phyloP scores from a whole-genome alignment of 2,797 vertebrate species.

The Melanotaenia maccullochi region DNA sequence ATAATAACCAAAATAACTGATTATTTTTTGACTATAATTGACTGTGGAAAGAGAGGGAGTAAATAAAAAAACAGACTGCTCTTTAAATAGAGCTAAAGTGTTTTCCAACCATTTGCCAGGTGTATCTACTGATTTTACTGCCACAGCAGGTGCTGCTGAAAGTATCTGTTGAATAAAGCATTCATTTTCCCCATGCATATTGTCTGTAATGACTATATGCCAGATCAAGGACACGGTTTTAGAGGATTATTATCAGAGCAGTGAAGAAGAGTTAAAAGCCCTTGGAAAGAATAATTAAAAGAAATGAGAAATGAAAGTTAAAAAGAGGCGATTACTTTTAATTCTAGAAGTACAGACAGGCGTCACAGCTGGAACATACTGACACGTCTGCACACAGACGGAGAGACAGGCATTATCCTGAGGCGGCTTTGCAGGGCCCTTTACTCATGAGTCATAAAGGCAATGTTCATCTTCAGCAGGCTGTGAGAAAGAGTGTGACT shows the following conservation, averaged over 20 bases:
- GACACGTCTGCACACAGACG: slow-evolving; percentile 6
- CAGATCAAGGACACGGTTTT: not conserved
- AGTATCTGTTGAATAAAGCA: not conserved
- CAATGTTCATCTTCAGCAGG: slow-evolving; percentile 29
- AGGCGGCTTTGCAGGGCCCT: slow-evolving; percentile 29
- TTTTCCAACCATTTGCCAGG: slow-evolving; percentile 14
- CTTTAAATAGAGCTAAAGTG: not conserved
- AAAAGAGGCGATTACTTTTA: slow-evolving; percentile 13
- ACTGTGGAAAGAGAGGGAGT: not conserved
- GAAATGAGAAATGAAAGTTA: slow-evolving; percentile 14
- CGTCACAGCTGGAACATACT: slow-evolving; percentile 15
- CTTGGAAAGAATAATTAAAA: slow-evolving; percentile 7
- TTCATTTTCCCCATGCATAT: slow-evolving; percentile 1
- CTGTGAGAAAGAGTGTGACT: slow-evolving; percentile 11
- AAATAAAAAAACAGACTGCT: not conserved
- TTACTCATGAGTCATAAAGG: slow-evolving; percentile 63
- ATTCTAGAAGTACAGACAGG: not conserved
- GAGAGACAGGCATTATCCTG: slow-evolving; percentile 34
- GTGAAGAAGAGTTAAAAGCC: slow-evolving; percentile 12
- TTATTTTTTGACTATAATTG: not conserved
- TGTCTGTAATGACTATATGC: not conserved
- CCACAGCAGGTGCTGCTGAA: not conserved
- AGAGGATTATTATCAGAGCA: slow-evolving; percentile 4
- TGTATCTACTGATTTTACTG: slow-evolving; percentile 4
- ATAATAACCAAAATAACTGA: not conserved